Evolutionary conservation across 2,113 vertebrate species (phyloP).

Genomic region (Xenopus borealis): DNA sequence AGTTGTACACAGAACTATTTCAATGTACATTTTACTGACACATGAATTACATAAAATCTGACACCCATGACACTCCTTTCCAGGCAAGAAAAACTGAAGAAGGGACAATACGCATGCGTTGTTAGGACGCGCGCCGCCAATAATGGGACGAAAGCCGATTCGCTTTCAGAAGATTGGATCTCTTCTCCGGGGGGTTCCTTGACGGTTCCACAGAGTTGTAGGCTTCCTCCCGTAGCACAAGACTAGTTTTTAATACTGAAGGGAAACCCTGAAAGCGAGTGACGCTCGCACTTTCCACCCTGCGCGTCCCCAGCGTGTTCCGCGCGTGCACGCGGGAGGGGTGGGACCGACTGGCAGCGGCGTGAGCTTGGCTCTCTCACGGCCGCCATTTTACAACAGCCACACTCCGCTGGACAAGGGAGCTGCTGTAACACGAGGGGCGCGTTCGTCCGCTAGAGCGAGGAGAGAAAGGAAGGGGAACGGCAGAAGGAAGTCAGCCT

Average conservation of each 20-base stretch:
- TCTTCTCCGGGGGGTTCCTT: slow-evolving; percentile 23
- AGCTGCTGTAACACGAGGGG: slow-evolving; percentile 66
- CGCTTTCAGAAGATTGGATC: no score
- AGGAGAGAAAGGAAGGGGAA: slow-evolving; percentile 25
- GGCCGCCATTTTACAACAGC: slow-evolving; percentile 93
- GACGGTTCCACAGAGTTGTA: slow-evolving; percentile 7
- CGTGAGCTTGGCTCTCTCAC: slow-evolving; percentile 68
- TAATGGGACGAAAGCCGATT: no score
- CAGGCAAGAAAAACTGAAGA: no score
- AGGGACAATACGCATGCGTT: no score
- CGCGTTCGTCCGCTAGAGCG: slow-evolving; percentile 67
- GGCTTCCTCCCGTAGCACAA: slow-evolving; percentile 40
- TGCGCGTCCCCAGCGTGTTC: slow-evolving; percentile 36
- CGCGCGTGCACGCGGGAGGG: slow-evolving; percentile 55
- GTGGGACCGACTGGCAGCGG: slow-evolving; percentile 66
- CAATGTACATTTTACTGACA: no score
- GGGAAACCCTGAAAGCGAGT: slow-evolving; percentile 72
- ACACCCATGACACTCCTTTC: no score
- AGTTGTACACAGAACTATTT: no score
- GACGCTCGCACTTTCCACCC: slow-evolving; percentile 4
- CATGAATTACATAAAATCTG: no score
- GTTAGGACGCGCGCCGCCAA: no score
- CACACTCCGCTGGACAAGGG: slow-evolving; percentile 73
- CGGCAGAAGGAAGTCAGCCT: slow-evolving; percentile 38
- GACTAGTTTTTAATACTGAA: slow-evolving; percentile 61